phyloP scores from a whole-genome alignment of 2,888 invertebrate species.

The Opisthograptis luteolata region DNA sequence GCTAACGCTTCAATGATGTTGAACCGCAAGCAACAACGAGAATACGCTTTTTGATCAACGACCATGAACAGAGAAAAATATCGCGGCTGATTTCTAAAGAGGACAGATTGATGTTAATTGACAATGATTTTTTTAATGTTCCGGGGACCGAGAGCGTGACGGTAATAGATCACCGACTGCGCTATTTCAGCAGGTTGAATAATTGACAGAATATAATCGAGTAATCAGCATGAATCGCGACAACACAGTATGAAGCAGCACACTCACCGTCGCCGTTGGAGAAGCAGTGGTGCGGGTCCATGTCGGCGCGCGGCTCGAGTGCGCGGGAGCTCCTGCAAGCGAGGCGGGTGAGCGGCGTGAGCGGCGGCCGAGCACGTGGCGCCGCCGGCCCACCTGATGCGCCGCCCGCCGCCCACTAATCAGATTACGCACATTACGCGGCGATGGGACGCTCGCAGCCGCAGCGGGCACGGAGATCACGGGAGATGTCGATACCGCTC shows the following conservation, averaged over 20 bases:
- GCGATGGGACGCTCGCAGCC: slow-evolving; percentile 1
- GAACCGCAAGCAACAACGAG: too few species aligned
- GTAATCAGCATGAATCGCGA: too few species aligned
- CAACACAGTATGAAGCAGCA: not conserved
- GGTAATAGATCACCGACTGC: too few species aligned
- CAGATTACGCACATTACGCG: slow-evolving; percentile 30
- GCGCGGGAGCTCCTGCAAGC: slow-evolving; percentile 26
- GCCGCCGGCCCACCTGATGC: slow-evolving; percentile 60
- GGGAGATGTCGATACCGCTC: slow-evolving; percentile 9
- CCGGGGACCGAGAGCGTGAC: too few species aligned
- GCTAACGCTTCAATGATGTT: too few species aligned
- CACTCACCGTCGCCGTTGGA: slow-evolving; percentile 69
- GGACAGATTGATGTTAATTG: too few species aligned
- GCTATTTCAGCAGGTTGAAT: too few species aligned
- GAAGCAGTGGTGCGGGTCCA: slow-evolving; percentile 65
- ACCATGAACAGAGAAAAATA: too few species aligned
- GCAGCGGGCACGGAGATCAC: not conserved
- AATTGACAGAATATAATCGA: too few species aligned
- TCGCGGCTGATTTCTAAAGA: too few species aligned
- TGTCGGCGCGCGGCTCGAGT: slow-evolving; percentile 37
- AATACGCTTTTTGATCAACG: too few species aligned
- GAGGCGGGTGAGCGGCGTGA: not conserved
- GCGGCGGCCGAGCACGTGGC: slow-evolving; percentile 48
- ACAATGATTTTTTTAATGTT: too few species aligned
- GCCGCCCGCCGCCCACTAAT: slow-evolving; percentile 28